These are phyloP conservation scores for Drosophila dunni DNA, from an alignment of 1,140 invertebrate genomes.

Conservation along the genomic window DNA sequence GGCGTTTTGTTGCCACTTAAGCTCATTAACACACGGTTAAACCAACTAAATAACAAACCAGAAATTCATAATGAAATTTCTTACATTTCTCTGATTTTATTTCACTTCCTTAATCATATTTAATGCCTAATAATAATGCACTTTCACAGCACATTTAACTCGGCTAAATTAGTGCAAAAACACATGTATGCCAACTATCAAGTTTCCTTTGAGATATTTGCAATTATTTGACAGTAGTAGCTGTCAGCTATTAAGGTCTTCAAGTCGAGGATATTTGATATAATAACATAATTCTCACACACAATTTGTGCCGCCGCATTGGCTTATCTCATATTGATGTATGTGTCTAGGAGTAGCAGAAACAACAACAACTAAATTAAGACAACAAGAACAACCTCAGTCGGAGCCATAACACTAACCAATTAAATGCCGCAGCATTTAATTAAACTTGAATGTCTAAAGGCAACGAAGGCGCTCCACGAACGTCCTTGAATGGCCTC, in stretches of 20 bases:
- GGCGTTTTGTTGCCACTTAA: conserved; percentile 67
- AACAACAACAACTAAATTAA: not conserved
- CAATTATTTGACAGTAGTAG: conserved; percentile 69
- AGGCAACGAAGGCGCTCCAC: conserved; percentile 3
- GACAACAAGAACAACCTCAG: conserved; percentile 9
- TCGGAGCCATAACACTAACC: conserved; percentile 20
- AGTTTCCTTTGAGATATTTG: not conserved
- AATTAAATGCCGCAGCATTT: conserved; percentile 63
- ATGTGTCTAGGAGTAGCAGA: conserved; percentile 32
- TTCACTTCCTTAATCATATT: too few relatives aligned
- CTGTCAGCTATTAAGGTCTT: conserved; percentile 73
- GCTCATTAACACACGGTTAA: conserved; percentile 80
- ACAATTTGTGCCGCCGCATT: conserved; percentile 46
- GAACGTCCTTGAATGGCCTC: conserved; percentile 60
- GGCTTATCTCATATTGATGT: conserved; percentile 73
- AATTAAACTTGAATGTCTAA: conserved; percentile 69
- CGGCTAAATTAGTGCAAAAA: too few relatives aligned
- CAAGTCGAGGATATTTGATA: conserved; percentile 76
- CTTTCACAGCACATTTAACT: too few relatives aligned
- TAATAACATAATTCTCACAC: conserved; percentile 37
- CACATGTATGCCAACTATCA: not conserved
- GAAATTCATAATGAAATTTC: too few relatives aligned
- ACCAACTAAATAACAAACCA: conserved; percentile 19
- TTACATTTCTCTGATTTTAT: too few relatives aligned
- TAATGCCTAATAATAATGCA: too few relatives aligned